Evolutionary conservation across 2,113 vertebrate species (phyloP), one percentile per base, ranked within the genome.

Genomic region (Lagenorhynchus albirostris): DNA sequence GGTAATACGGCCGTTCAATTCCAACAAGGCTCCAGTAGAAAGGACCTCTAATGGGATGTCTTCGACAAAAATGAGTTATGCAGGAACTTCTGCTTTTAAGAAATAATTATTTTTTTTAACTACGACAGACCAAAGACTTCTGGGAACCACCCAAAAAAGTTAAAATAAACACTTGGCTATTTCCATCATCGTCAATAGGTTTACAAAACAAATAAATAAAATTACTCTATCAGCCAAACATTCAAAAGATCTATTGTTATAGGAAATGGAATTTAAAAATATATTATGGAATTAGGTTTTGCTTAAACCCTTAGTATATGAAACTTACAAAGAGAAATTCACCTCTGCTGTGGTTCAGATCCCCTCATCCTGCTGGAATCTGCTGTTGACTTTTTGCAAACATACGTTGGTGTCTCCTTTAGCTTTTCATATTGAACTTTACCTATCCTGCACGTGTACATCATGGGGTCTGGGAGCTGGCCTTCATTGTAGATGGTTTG

Each of bases 381-480:
- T 98, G 98, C 94, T 96, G 55, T 76, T 96, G 91, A 97, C 97
- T 97, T 47, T 47, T 47, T 98, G 97, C 71, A 97, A 97, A 92
- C 91, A 44, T 41, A 96, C 18, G 36, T 74, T 47, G 68, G 89
- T 70, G 97, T 96, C 94, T 97, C 86, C 93, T 98, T 96, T 95
- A 95, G 15, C 60, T 98, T 98, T 97, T 97, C 93, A 70, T 89
- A 53, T 53, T 96, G 89, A 88, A 77, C 14, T 55, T 82, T 97
- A 21, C 92, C 95, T 76, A 89, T 86, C 82, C 53, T 91, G 94
- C 86, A 85, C 82, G 74, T 70, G 65, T 31, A 77, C 96, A 47
- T 94, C 95, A 38, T 87, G 58, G 71, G 86, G 44, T 15, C 26
- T 87, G 76, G 74, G 50, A 65, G 84, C 62, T 94, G 58, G 36